Base-by-base conservation (phyloP, 2,888 invertebrate species). In the Tipula vernalis region DNA sequence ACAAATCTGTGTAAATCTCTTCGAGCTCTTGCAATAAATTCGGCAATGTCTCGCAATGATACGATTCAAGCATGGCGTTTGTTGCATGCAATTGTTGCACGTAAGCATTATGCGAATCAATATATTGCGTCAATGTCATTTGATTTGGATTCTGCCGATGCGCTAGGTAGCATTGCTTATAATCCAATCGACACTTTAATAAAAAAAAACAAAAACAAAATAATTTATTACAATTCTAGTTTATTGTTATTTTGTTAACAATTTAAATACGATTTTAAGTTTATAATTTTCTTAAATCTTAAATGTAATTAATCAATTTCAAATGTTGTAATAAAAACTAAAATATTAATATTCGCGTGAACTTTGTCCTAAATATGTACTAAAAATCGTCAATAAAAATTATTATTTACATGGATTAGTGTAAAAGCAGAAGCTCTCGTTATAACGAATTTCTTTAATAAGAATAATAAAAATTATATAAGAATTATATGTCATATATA, bases 91-190 rank as follows among this genome's bases (percentile, higher is more conserved):
- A 92, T 90, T 98, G 98, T 89, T 98, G 96, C 88, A 98, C 96
- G 92, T 98, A 98, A 88, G 95, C 96, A 92, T 98, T 98, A 93
- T 98, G 98, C 13, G 96, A 95, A 90, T 98, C 97, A 91, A 97
- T 95, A 92, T 98, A 98, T 87, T 94, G 94, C 87, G 95, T 95
- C 89, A 96, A 91, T 87, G 94, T 94, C 83, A 94, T 94, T 87
- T 95, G 95, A 89, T 94, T 96, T 88, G 95, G 95, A 89, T 93
- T 94, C 90, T 95, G 94, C 91, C 96, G 93, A 91, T 97, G 96
- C 88, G 94, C 94, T 89, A 96, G 92, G 92, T 97, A 98, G 86
- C 97, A 95, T 87, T 95, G 94, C 90, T 96, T 95, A 93, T 98
- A 98, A 89, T 97, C 97, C 90, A 95, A 94, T 87, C 98, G 96